Evolutionary conservation across 2,113 vertebrate species (phyloP).

Genomic region (Charadrius vociferus): DNA sequence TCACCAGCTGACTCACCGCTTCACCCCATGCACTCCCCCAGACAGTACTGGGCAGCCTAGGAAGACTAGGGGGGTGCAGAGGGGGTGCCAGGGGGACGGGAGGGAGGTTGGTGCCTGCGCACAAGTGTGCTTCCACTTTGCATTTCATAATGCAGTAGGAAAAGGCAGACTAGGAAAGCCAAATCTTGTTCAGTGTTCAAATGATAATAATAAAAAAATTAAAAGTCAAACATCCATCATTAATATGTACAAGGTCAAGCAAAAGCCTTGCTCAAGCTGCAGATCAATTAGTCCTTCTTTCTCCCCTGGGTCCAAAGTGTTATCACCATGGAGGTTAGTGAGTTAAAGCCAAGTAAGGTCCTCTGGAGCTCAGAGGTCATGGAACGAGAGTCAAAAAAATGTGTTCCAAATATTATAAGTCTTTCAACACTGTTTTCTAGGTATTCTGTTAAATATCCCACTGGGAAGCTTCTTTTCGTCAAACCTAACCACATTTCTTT

Average conservation of each 20-base stretch:
- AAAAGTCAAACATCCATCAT: background rate
- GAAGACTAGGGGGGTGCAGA: fast-evolving
- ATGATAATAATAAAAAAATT: background rate
- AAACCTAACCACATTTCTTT: slow-evolving; percentile 64
- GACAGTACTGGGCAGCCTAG: background rate
- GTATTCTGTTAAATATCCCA: slow-evolving; percentile 62
- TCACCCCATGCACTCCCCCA: background rate
- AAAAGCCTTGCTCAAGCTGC: background rate
- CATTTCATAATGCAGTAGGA: background rate
- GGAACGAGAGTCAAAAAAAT: slow-evolving; percentile 10
- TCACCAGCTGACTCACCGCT: background rate
- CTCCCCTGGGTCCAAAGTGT: background rate
- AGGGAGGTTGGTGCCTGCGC: background rate
- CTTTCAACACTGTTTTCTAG: slow-evolving; percentile 61
- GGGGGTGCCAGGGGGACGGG: too few species aligned
- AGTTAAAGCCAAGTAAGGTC: slow-evolving; percentile 25
- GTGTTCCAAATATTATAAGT: slow-evolving; percentile 42
- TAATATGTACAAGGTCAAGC: background rate
- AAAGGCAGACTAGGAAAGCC: background rate
- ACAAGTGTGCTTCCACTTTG: background rate
- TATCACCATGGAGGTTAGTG: background rate
- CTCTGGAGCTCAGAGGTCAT: slow-evolving; percentile 35
- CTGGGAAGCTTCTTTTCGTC: slow-evolving; percentile 46
- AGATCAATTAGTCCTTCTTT: background rate
- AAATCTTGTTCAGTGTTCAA: background rate